phyloP scores from a whole-genome alignment of 2,888 invertebrate species.

The Andrena bicolor region DNA sequence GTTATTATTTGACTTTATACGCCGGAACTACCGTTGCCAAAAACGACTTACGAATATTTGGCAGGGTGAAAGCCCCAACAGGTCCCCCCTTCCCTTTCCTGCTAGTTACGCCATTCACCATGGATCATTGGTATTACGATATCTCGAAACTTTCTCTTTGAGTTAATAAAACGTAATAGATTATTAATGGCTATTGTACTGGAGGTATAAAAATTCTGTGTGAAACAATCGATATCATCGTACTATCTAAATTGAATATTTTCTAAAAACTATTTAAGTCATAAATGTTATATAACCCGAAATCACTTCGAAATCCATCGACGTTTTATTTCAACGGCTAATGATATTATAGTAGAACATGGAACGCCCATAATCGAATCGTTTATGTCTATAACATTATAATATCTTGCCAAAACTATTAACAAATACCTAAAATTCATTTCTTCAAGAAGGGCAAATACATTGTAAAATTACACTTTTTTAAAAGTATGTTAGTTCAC shows the following conservation, averaged over 20 bases:
- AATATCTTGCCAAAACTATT: neutral
- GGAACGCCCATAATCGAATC: neutral
- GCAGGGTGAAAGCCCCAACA: conserved; percentile 69
- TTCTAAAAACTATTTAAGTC: neutral
- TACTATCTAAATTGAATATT: conserved; percentile 14
- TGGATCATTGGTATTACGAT: conserved; percentile 73
- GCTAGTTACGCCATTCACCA: conserved; percentile 67
- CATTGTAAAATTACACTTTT: neutral
- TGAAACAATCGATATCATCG: conserved; percentile 32
- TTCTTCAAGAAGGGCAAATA: neutral
- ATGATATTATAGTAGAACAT: neutral
- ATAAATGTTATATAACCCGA: conserved; percentile 20
- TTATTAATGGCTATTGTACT: conserved; percentile 59
- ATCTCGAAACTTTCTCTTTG: conserved; percentile 72
- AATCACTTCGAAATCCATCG: conserved; percentile 18
- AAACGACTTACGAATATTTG: conserved; percentile 64
- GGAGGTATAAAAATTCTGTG: conserved; percentile 28
- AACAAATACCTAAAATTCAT: neutral
- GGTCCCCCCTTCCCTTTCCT: conserved; percentile 15
- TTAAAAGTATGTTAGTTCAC: neutral
- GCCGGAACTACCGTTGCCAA: conserved; percentile 51
- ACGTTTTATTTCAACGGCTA: neutral
- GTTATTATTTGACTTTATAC: conserved; percentile 37
- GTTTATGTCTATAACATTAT: neutral
- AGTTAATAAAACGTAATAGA: conserved; percentile 73